Evolutionary conservation across 2,888 invertebrate species (phyloP).

Genomic region (Xylota sylvarum): DNA sequence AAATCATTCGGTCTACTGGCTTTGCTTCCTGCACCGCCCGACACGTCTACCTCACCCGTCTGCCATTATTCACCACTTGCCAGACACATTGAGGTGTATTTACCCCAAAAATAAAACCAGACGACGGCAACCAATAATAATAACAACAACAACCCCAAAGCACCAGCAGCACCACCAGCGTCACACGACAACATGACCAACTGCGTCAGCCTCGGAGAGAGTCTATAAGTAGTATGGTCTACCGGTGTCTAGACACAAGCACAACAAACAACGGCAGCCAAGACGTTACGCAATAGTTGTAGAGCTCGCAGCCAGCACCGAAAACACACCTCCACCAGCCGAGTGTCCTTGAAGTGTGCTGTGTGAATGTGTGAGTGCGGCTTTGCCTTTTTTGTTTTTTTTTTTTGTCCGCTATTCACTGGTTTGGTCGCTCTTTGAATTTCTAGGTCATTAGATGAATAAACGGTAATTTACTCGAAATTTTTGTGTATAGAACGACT

Average conservation of each 20-base stretch:
- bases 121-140: slow-evolving; percentile 38
- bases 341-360: slow-evolving; percentile 68
- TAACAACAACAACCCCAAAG: slow-evolving; percentile 3
- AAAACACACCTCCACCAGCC: slow-evolving; percentile 63
- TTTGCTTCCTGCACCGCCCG: slow-evolving; percentile 68
- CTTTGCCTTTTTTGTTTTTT: slow-evolving; percentile 26
- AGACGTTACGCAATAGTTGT: slow-evolving; percentile 65
- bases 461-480: slow-evolving; percentile 67
- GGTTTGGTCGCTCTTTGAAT: slow-evolving; percentile 59
- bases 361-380: slow-evolving; percentile 21
- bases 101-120: slow-evolving; percentile 51
- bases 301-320: slow-evolving; percentile 1
- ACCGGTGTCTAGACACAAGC: slow-evolving; percentile 67
- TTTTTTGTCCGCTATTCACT: slow-evolving; percentile 28
- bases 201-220: slow-evolving; percentile 48
- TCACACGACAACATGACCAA: slow-evolving; percentile 61
- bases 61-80: slow-evolving; percentile 45
- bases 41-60: slow-evolving; percentile 11
- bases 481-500: slow-evolving; percentile 15
- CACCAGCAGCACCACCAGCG: slow-evolving; percentile 1
- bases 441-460: slow-evolving; percentile 76
- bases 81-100: slow-evolving; percentile 65
- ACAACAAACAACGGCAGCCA: slow-evolving; percentile 64
- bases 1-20: slow-evolving; percentile 71
- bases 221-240: slow-evolving; percentile 51